Evolutionary conservation across 2,888 invertebrate species (phyloP), one percentile per base, ranked within the genome.

Genomic region (Hirudinaria manillensis): DNA sequence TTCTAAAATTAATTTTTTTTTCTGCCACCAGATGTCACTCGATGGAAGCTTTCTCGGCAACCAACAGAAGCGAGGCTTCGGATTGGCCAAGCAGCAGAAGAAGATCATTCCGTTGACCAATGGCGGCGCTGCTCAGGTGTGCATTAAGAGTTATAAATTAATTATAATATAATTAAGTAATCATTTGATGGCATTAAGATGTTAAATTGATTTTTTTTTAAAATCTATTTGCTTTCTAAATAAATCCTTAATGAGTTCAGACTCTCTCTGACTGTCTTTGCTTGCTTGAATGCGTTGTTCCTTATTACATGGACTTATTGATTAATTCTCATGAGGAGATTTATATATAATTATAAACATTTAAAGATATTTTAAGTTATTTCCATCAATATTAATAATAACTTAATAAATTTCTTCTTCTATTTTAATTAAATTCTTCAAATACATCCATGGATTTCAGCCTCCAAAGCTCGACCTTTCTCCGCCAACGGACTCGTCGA

Each of bases 31-130:
- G 72, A 19, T 72, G 55, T 72, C 72, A 27, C 45, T 72, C 6
- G 72, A 72, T 10, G 53, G 56, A 19, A n/a, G 29, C 19, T 72
- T 72, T 16, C 36, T 27, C 21, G 51, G 51, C 70, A 72, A 72
- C 53, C 55, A 53, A 19, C 55, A 21, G n/a, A 72, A 72, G 56
- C 72, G 72, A 53, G 72, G 72, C 56, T 72, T 72, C 72, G 72
- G 72, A n/a, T 32, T 72, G 72, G 72, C 32, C 55, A 29, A 3
- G 2, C 27, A 24, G 29, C 21, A 27, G 45, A 55, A 36, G 29
- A 32, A 29, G 21, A 70, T 3, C 19, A 13, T 7, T 51, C n/a
- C 72, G 2, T 7, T 34, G 29, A 32, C 53, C 55, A 72, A 55
- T 72, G 72, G 45, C n/a, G 32, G 1, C 10, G 32, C 36, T 4